Evolutionary conservation across 2,888 invertebrate species (phyloP), one percentile per base, ranked within the genome.

Genomic region (Hydroisotoma schaefferi): DNA sequence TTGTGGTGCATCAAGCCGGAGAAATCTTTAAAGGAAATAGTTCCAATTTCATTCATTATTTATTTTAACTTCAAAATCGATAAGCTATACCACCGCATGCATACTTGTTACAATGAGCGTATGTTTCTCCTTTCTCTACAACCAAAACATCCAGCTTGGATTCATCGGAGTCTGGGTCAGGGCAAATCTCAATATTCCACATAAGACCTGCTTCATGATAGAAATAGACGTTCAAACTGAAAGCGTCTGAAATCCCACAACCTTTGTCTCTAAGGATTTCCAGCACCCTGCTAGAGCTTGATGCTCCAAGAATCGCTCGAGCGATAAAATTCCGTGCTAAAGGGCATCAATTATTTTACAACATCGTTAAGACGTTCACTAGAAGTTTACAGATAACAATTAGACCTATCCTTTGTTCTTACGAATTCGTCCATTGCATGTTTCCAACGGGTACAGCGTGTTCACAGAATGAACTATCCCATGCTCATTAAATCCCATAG

Each of bases 141-240:
- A 84, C 83, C 51, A 83, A 77, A 37, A 85, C 80, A 73, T 80
- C 83, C 47, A 87, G 73, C 47, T 81, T 80, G 0, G 90, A 89
- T 71, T 83, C 83, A 40, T 80, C 77, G 28, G 75, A 74, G 10
- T 74, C 73, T 6, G 73, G 75, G 22, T 59, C 79, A 65, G 92
- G 91, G 0, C 85, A 88, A 73, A 91, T 84, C 78, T 93, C 92
- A 1, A 85, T 83, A 73, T 90, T 92, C 76, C 87, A 87, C 23
- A 63, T 59, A 5, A 51, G 18, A 73, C 86, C 76, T 0, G 85
- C 86, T 73, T 84, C 84, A 65, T 85, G 83, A 2, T 90, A 78
- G 78, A 92, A 92, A 40, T 87, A 85, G 83, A 91, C 83, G 78
- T 92, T 92, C 1, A 92, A 81, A 1, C 90, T 88, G 75, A 91